Evolutionary conservation across 1,140 invertebrate species (phyloP).

Genomic region (Megalopta genalis): DNA sequence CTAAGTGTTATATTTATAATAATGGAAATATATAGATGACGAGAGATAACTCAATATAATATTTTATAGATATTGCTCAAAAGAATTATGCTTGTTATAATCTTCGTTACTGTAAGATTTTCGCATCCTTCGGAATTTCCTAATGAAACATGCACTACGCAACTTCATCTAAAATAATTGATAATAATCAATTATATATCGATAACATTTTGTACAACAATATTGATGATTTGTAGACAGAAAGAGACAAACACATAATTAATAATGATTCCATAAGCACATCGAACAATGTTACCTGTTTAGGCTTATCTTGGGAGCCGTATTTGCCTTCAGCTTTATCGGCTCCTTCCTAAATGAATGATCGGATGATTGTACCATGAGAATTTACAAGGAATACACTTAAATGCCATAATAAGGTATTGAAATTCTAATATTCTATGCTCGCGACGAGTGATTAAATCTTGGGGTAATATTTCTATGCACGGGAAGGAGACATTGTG

Average conservation of each 20-base stretch:
- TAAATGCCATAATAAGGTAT: slow-evolving; percentile 29
- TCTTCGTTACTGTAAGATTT: background rate
- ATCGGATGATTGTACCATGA: slow-evolving; percentile 69
- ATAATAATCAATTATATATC: background rate
- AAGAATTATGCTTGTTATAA: background rate
- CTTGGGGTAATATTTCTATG: background rate
- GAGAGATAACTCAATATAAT: slow-evolving; percentile 5
- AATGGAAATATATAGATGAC: background rate
- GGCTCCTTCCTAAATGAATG: slow-evolving; percentile 76
- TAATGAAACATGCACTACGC: slow-evolving; percentile 32
- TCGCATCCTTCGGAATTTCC: background rate
- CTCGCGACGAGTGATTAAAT: background rate
- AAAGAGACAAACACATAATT: slow-evolving; percentile 41
- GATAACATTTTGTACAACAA: slow-evolving; percentile 2
- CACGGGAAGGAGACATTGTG: too few relatives aligned
- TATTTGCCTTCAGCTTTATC: slow-evolving; percentile 92
- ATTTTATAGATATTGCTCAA: background rate
- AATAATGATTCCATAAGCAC: slow-evolving; percentile 61
- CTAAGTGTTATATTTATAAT: background rate
- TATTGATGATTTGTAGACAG: background rate
- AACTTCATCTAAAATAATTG: background rate
- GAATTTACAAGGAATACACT: slow-evolving; percentile 50
- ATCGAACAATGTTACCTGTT: slow-evolving; percentile 83
- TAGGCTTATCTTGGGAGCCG: slow-evolving; percentile 95
- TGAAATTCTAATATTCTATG: background rate